These are phyloP conservation scores for Caenorhabditis afra DNA, from an alignment of 2,888 invertebrate genomes.

Conservation along the genomic window DNA sequence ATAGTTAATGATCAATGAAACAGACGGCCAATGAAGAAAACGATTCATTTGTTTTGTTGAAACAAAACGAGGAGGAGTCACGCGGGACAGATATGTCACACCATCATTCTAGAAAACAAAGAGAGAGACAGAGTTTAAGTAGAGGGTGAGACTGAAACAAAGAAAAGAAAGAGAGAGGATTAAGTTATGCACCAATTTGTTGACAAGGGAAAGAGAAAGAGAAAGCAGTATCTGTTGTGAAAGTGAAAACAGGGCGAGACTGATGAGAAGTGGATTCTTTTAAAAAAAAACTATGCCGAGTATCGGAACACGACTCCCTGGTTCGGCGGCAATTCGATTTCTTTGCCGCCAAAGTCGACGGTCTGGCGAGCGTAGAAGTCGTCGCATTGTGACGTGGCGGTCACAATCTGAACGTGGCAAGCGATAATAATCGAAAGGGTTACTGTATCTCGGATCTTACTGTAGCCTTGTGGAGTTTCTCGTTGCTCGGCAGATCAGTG, in stretches of 20 bases:
- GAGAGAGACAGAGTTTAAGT: slow-evolving; percentile 6
- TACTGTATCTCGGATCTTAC: slow-evolving; percentile 26
- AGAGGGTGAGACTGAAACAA: slow-evolving; percentile 7
- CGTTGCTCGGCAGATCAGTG: slow-evolving; percentile 62
- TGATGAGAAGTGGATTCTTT: neutral
- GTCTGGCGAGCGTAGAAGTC: slow-evolving; percentile 59
- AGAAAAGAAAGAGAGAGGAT: too few species aligned
- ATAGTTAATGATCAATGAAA: too few species aligned
- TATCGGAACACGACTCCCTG: slow-evolving; percentile 75
- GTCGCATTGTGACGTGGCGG: slow-evolving; percentile 66
- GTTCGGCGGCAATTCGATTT: slow-evolving; percentile 68
- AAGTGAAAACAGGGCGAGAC: neutral
- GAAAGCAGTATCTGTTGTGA: slow-evolving; percentile 24
- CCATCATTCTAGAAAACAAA: slow-evolving; percentile 4
- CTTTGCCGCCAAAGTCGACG: slow-evolving; percentile 65
- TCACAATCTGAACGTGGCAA: slow-evolving; percentile 70
- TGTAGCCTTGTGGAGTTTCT: slow-evolving; percentile 53
- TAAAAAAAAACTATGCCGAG: slow-evolving; percentile 39
- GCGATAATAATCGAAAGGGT: neutral
- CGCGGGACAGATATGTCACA: slow-evolving; percentile 52
- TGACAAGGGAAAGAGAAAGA: neutral
- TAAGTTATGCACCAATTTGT: slow-evolving; percentile 7
- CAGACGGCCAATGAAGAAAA: too few species aligned
- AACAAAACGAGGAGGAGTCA: too few species aligned
- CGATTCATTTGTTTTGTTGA: too few species aligned